These are phyloP conservation scores for Anorthoa munda DNA, from an alignment of 2,888 invertebrate species.

Conservation along the genomic window DNA sequence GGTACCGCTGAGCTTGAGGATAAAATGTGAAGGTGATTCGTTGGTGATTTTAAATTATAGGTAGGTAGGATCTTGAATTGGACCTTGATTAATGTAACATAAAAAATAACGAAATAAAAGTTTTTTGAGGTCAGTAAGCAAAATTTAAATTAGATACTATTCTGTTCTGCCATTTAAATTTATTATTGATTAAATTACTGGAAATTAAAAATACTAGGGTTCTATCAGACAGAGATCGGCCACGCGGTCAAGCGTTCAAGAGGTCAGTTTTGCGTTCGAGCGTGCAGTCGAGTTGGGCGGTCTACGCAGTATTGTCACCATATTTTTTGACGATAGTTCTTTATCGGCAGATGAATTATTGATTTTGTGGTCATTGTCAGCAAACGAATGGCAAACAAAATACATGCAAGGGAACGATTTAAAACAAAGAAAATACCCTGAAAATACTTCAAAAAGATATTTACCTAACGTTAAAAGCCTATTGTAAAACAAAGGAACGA, in stretches of 20 bases:
- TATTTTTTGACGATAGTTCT: too few species aligned
- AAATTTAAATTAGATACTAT: background rate
- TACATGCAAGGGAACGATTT: background rate
- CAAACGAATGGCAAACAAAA: too few species aligned
- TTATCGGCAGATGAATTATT: too few species aligned
- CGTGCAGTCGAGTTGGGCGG: too few species aligned
- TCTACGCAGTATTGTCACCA: too few species aligned
- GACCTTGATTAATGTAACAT: background rate
- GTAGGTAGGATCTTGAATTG: background rate
- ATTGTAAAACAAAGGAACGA: slow-evolving; percentile 21
- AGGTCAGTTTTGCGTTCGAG: too few species aligned
- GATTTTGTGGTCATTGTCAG: too few species aligned
- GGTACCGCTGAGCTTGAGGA: slow-evolving; percentile 3
- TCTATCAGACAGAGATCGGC: too few species aligned
- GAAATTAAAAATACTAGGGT: too few species aligned
- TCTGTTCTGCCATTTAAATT: background rate
- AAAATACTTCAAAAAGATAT: background rate
- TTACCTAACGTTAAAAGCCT: background rate
- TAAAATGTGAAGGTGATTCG: slow-evolving; percentile 17
- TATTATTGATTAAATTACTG: background rate
- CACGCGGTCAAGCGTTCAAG: too few species aligned
- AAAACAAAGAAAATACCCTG: background rate
- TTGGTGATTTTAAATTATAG: background rate
- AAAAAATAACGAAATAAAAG: background rate
- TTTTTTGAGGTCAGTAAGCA: background rate